Evolutionary conservation across 2,888 invertebrate species (phyloP).

Genomic region (Linyphia triangularis): DNA sequence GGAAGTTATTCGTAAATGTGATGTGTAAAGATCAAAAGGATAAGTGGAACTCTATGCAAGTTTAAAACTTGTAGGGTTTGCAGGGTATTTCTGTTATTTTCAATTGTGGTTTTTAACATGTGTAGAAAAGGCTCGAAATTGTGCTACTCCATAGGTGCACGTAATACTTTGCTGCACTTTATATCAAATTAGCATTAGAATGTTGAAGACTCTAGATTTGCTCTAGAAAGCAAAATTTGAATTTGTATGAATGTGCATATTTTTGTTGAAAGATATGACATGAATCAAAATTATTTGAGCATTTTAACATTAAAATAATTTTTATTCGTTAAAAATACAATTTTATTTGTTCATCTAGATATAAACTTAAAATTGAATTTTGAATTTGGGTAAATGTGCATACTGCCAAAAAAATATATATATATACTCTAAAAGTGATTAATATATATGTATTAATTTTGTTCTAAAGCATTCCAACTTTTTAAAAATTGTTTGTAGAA

Average conservation of each 20-base stretch:
- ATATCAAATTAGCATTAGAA: slow-evolving; percentile 53
- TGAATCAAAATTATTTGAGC: neutral
- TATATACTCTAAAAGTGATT: too few relatives aligned
- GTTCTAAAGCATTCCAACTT: too few relatives aligned
- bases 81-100: slow-evolving; percentile 61
- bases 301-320: neutral
- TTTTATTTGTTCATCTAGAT: too few relatives aligned
- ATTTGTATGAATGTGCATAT: slow-evolving; percentile 51
- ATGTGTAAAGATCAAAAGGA: slow-evolving; percentile 65
- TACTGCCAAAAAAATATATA: too few relatives aligned
- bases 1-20: slow-evolving; percentile 53
- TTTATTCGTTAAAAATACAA: too few relatives aligned
- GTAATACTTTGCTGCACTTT: slow-evolving; percentile 55
- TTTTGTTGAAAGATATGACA: neutral
- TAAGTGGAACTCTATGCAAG: slow-evolving; percentile 61
- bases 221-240: slow-evolving; percentile 51
- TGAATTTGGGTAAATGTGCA: too few relatives aligned
- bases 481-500: too few relatives aligned
- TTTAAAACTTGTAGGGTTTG: slow-evolving; percentile 62
- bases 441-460: too few relatives aligned
- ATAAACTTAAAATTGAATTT: too few relatives aligned
- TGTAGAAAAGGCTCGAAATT: slow-evolving; percentile 50
- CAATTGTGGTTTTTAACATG: slow-evolving; percentile 32
- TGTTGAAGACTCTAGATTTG: slow-evolving; percentile 53
- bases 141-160: slow-evolving; percentile 62